Percentiles rank a stretch among this genome's conserved stretches.
Conservation (phyloP, 2,797 vertebrate genomes). For the Bufotes viridis region DNA sequence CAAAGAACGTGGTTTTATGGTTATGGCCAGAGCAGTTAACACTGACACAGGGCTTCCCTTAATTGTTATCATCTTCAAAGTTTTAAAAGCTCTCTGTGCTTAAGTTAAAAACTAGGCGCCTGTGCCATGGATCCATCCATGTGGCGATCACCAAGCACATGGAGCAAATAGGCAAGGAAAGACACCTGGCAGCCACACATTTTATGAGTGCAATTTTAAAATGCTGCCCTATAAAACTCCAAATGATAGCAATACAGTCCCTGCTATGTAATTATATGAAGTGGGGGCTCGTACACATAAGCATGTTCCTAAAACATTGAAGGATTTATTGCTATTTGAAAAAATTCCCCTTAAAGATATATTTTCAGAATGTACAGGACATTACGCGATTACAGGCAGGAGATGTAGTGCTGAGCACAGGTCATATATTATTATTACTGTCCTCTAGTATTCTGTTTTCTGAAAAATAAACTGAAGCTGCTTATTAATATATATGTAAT, state of each 20-base stretch:
- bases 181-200: constrained; percentile 50
- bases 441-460: not conserved
- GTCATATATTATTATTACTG: not conserved
- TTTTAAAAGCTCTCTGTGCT: constrained; percentile 21
- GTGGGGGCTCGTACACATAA: constrained; percentile 7
- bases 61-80: constrained; percentile 47
- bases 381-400: not conserved
- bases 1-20: constrained; percentile 49
- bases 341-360: constrained; percentile 26
- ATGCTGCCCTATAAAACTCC: constrained; percentile 42
- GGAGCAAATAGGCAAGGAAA: not conserved
- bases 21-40: constrained; percentile 42
- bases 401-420: not conserved
- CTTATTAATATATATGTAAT: not conserved
- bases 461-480: not conserved
- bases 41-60: constrained; percentile 44
- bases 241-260: constrained; percentile 28
- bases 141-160: constrained; percentile 32
- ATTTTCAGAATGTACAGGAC: not conserved
- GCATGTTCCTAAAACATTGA: constrained; percentile 18
- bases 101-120: constrained; percentile 43
- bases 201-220: constrained; percentile 41
- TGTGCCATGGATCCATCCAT: constrained; percentile 39
- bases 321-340: constrained; percentile 36
- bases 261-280: constrained; percentile 45